Evolutionary conservation across 2,113 vertebrate genomes (phyloP), one percentile per base, ranked within the genome.

Genomic region (Zeus faber): DNA sequence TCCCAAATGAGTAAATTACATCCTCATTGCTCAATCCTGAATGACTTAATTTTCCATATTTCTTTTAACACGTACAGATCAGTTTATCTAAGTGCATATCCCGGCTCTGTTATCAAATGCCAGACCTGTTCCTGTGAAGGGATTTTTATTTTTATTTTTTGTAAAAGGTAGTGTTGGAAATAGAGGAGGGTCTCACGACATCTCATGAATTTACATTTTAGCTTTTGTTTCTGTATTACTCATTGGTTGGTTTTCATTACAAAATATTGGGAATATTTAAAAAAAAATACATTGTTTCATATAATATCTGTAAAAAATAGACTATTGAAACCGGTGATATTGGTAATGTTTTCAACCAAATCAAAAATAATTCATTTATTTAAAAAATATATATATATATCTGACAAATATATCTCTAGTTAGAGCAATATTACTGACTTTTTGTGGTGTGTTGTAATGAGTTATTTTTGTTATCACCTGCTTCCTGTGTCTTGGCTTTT

Each of bases 401-500:
- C 27, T 29, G 4, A 5, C 27, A n/a, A n/a, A n/a, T n/a, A n/a
- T n/a, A 29, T 29, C 4, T 29, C 4, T 29, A 29, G 4, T 29
- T 29, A 29, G 4, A 29, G 9, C 9, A 29, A 29, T 4, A 7
- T 39, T n/a, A 39, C 49, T 49, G 46, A 59, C 24, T 46, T 66
- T 54, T 35, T 76, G 81, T 77, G 71, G 77, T 83, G 75, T 64
- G 50, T 17, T 67, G 48, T 54, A 20, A 62, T 49, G 67, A n/a
- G n/a, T n/a, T n/a, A n/a, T n/a, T n/a, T n/a, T 31, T 37, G 18
- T 71, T 49, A 48, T 54, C 10, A 10, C 1, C 5, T 5, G 44
- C 13, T 17, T 26, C 22, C n/a, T n/a, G n/a, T n/a, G n/a, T n/a
- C n/a, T n/a, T n/a, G n/a, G n/a, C n/a, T 16, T n/a, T 22, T 37